Conservation (phyloP, 2,888 invertebrate species). For the Thera britannica region DNA sequence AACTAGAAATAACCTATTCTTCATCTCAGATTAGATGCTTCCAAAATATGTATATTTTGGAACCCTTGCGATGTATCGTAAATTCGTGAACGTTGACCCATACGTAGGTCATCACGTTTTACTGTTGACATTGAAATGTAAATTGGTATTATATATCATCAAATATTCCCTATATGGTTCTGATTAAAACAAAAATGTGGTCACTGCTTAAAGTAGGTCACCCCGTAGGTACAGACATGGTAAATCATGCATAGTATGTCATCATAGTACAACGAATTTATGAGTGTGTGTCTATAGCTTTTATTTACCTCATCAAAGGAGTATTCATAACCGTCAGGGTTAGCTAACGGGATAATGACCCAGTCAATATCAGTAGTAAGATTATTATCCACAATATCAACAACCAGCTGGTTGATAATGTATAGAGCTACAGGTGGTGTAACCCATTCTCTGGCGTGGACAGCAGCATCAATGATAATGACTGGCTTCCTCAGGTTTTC, state of each 20-base stretch:
- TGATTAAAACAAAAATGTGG: constrained; percentile 29
- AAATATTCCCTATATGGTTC: constrained; percentile 22
- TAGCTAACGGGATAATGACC: constrained; percentile 87
- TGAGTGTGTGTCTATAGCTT: constrained; percentile 21
- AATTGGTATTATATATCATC: constrained; percentile 20
- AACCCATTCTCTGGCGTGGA: constrained; percentile 90
- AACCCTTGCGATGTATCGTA: not conserved
- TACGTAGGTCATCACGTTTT: constrained; percentile 25
- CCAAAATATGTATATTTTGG: not conserved
- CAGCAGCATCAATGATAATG: constrained; percentile 86
- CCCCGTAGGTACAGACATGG: not conserved
- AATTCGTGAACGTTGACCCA: constrained; percentile 3
- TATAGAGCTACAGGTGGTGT: constrained; percentile 88
- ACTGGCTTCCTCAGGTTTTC: constrained; percentile 80
- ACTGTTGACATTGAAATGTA: constrained; percentile 28
- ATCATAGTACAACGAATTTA: constrained; percentile 9
- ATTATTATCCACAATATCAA: constrained; percentile 74
- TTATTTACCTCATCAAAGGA: constrained; percentile 76
- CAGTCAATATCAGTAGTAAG: constrained; percentile 87
- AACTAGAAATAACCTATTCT: not conserved
- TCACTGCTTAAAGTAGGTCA: constrained; percentile 10
- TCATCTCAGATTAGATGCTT: not conserved
- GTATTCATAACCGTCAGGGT: constrained; percentile 91
- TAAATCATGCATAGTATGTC: constrained; percentile 11
- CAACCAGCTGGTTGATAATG: constrained; percentile 87